These are phyloP conservation scores for Gallinago undulata DNA, from an alignment of 2,113 vertebrate genomes.

Conservation along the genomic window DNA sequence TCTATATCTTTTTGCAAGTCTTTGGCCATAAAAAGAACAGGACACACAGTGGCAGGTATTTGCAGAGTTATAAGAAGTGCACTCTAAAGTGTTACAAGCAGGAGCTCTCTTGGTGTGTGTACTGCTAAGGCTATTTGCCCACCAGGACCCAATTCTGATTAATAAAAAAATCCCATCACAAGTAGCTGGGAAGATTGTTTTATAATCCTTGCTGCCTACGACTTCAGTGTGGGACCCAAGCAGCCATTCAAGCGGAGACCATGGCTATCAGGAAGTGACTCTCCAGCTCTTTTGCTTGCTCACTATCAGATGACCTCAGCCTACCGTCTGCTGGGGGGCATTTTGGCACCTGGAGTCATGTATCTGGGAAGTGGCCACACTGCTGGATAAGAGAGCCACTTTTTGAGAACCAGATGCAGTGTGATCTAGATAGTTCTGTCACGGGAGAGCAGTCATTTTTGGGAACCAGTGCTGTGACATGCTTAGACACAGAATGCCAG, in stretches of 20 bases:
- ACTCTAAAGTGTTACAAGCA: not conserved
- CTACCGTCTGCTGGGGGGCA: not conserved
- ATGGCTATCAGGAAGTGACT: not conserved
- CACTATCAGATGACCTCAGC: not conserved
- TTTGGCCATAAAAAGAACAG: not conserved
- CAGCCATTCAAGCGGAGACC: not conserved
- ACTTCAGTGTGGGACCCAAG: not conserved
- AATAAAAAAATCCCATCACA: not conserved
- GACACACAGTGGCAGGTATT: not conserved
- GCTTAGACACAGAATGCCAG: not conserved
- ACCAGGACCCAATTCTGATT: not conserved
- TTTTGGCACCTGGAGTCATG: not conserved
- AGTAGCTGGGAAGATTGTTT: not conserved
- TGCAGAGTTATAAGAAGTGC: not conserved
- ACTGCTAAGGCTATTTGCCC: not conserved
- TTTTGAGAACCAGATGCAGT: not conserved
- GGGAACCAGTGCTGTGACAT: not conserved
- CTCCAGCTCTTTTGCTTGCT: not conserved
- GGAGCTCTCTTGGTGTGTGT: not conserved
- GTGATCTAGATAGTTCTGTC: not conserved
- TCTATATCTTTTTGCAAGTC: not conserved
- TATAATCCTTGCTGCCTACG: not conserved
- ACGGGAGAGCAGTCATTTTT: not conserved
- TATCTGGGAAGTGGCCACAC: accelerated
- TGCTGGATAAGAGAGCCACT: not conserved